Evolutionary conservation across 2,797 vertebrate species (phyloP), one percentile per base, ranked within the genome.

Genomic region (Cygnus olor): DNA sequence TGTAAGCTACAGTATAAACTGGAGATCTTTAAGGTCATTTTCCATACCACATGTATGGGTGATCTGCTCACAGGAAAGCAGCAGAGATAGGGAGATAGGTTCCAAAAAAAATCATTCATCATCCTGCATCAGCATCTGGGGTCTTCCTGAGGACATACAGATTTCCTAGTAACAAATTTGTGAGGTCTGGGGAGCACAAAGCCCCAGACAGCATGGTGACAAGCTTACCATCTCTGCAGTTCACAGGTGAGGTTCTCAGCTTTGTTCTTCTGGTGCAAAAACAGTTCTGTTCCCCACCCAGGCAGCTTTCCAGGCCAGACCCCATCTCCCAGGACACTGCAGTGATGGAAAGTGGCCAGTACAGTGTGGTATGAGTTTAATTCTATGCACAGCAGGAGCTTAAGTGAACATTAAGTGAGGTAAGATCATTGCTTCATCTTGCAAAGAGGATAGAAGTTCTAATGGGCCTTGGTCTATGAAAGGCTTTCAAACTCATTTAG

Each of bases 261-360:
- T 83, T 76, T 81, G 85, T 80, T 87, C 72, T 92, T 94, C 47
- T 79, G 32, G 58, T 71, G 21, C 17, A 88, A 74, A 89, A 95
- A 89, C 63, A 38, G 17, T 93, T 76, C 86, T 73, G 5, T 72
- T 82, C n/a, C 42, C 38, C 25, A 69, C 40, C 17, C 15, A 69
- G 72, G 83, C 72, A 90, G 49, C 32, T 85, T 92, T 94, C 64
- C 76, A 85, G 79, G 42, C 49, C 38, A 93, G 69, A 77, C 34
- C 47, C 85, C 65, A 42, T 89, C 86, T 94, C 91, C 85, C 63
- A 88, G 80, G 34, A 72, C 53, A n/a, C 83, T 90, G 91, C 69
- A 90, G 79, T 88, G 82, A 44, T 95, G 76, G 85, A 95, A 85
- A 40, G 38, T 87, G 70, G 73, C 91, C 93, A 90, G 40, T 54